Conservation (phyloP, 1,140 invertebrate genomes). For the Pogonognathellus flavescens region DNA sequence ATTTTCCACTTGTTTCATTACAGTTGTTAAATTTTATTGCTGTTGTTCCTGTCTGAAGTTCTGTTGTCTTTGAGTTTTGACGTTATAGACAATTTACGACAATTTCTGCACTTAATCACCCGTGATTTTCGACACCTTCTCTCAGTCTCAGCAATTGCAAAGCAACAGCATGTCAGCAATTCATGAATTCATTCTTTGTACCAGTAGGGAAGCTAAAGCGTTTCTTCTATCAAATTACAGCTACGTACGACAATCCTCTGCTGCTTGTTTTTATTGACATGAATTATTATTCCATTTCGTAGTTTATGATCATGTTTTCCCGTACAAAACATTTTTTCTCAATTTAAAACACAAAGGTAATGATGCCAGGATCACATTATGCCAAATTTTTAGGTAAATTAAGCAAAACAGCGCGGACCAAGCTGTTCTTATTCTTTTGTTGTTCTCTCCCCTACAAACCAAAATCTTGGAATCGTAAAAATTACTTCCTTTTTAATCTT, state of each 20-base stretch:
- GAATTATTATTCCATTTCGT: slow-evolving; percentile 43
- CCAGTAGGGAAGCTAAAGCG: not conserved
- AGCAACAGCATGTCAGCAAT: not conserved
- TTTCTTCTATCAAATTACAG: not conserved
- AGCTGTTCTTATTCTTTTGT: no score
- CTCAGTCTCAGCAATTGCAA: slow-evolving; percentile 11
- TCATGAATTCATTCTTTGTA: not conserved
- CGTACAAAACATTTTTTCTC: slow-evolving; percentile 19
- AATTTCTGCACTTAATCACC: slow-evolving; percentile 43
- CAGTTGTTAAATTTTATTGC: slow-evolving; percentile 28
- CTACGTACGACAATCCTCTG: not conserved
- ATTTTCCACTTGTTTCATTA: slow-evolving; percentile 35
- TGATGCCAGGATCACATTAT: no score
- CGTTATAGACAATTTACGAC: slow-evolving; percentile 29
- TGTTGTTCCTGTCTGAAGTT: not conserved
- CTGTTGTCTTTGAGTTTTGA: slow-evolving; percentile 38
- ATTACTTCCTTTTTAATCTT: no score
- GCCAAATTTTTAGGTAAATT: no score
- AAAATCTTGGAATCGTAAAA: no score
- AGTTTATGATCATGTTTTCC: slow-evolving; percentile 27
- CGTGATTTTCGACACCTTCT: slow-evolving; percentile 49
- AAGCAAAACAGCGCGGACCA: no score
- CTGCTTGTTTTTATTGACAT: slow-evolving; percentile 28
- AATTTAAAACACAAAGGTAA: no score
- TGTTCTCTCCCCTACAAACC: no score